Conservation (phyloP, 37 sponge, comb jelly and placozoan genomes). For the Oscarella lobularis region DNA sequence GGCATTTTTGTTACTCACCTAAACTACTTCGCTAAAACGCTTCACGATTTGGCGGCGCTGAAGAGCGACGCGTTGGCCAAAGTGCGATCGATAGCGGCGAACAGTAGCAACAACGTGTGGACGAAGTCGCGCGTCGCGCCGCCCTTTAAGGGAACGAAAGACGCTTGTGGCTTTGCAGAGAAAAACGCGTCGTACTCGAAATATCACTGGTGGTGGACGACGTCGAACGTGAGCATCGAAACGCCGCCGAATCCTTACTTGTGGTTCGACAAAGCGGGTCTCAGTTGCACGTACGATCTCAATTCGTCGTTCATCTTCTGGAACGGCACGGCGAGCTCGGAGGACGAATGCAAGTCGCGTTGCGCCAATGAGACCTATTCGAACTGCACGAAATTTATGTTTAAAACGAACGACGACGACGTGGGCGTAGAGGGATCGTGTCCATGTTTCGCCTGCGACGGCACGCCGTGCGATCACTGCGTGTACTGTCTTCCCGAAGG, state of each 20-base stretch:
- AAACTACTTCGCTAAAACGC: constrained; percentile 17
- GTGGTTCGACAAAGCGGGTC: constrained; percentile 6
- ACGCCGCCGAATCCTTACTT: constrained; percentile 24
- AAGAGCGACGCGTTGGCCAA: constrained; percentile 7
- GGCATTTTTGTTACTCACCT: constrained; percentile 33
- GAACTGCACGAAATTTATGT: constrained; percentile 24
- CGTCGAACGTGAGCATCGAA: not conserved
- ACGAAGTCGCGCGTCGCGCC: constrained; percentile 17
- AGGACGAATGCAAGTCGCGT: constrained; percentile 7
- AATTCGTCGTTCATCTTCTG: constrained; percentile 2
- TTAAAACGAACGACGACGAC: no score
- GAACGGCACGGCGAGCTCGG: constrained; percentile 13
- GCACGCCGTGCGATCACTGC: not conserved
- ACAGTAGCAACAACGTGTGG: constrained; percentile 27
- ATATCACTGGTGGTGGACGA: constrained; percentile 40
- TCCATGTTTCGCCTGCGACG: not conserved
- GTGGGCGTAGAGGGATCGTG: constrained; percentile 6
- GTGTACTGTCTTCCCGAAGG: constrained; percentile 4
- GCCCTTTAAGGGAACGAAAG: constrained; percentile 11
- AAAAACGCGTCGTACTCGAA: constrained; percentile 6
- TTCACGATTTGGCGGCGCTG: constrained; percentile 9
- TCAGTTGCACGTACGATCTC: not conserved
- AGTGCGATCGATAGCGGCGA: constrained; percentile 5
- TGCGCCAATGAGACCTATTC: not conserved
- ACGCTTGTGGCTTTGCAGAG: constrained; percentile 4